phyloP scores from a whole-genome alignment of 1,140 invertebrate genomes.

The Triops cancriformis region DNA sequence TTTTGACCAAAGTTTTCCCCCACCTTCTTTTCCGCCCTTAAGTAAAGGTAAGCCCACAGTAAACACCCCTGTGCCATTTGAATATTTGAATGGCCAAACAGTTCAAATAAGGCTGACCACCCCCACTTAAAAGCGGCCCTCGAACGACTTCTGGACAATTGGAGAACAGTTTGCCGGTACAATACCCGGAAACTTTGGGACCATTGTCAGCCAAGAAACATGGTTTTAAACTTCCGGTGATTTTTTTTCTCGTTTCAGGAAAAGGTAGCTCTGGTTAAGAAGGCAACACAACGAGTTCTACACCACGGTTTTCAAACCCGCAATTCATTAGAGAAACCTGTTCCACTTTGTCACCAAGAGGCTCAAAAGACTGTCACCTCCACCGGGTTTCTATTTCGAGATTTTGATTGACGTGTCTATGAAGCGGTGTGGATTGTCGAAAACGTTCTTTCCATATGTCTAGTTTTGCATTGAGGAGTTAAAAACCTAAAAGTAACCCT shows the following conservation, averaged over 20 bases:
- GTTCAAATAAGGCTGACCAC: background rate
- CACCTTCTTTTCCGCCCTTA: slow-evolving; percentile 7
- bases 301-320: background rate
- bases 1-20: background rate
- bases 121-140: background rate
- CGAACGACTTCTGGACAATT: background rate
- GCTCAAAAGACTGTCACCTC: background rate
- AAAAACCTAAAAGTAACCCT: too few relatives aligned
- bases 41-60: background rate
- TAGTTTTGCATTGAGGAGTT: too few relatives aligned
- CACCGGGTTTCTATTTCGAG: background rate
- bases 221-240: background rate
- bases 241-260: background rate
- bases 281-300: background rate
- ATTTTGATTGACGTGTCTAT: background rate
- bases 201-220: background rate
- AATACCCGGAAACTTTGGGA: background rate
- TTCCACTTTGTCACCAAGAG: background rate
- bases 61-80: background rate
- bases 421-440: background rate
- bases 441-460: background rate
- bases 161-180: background rate
- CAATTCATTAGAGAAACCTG: slow-evolving; percentile 5
- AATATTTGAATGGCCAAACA: slow-evolving; percentile 7
- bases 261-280: background rate